These are phyloP conservation scores for Drosophila affinis DNA, from an alignment of 2,888 invertebrate species.

Conservation along the genomic window DNA sequence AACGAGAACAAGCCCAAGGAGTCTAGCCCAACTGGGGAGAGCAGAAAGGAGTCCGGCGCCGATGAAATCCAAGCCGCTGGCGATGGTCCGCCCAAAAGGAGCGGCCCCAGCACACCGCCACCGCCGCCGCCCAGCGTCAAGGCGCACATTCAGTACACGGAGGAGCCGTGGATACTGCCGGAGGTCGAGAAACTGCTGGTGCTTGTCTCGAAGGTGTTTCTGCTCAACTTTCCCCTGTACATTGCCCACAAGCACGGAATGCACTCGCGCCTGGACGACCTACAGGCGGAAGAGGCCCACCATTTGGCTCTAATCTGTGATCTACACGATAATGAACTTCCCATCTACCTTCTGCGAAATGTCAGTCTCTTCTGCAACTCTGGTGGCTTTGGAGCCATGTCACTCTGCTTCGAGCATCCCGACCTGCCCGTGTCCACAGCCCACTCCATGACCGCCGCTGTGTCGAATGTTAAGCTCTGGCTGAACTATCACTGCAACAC, in stretches of 20 bases:
- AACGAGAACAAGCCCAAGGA: constrained; percentile 56
- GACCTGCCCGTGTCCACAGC: constrained; percentile 93
- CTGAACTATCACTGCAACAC: constrained; percentile 95
- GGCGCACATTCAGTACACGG: constrained; percentile 77
- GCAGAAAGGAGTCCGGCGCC: constrained; percentile 38
- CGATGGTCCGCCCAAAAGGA: constrained; percentile 57
- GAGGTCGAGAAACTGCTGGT: constrained; percentile 95
- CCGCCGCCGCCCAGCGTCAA: constrained; percentile 36
- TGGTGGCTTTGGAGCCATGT: constrained; percentile 94
- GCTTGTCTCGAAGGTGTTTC: constrained; percentile 93
- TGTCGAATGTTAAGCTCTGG: constrained; percentile 97
- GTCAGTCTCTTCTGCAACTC: constrained; percentile 97
- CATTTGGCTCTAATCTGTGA: constrained; percentile 88
- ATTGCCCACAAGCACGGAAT: constrained; percentile 94
- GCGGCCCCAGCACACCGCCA: constrained; percentile 43
- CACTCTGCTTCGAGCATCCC: constrained; percentile 92
- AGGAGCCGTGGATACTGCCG: constrained; percentile 88
- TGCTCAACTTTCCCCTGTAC: constrained; percentile 94
- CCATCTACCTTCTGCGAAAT: constrained; percentile 94
- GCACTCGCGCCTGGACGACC: constrained; percentile 91
- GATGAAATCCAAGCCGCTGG: constrained; percentile 61
- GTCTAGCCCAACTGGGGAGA: constrained; percentile 37
- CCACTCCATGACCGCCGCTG: constrained; percentile 95
- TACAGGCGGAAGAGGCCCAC: constrained; percentile 91
- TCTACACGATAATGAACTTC: constrained; percentile 96